Base-by-base conservation (phyloP, 1,140 invertebrate species). In the Anastrepha obliqua region DNA sequence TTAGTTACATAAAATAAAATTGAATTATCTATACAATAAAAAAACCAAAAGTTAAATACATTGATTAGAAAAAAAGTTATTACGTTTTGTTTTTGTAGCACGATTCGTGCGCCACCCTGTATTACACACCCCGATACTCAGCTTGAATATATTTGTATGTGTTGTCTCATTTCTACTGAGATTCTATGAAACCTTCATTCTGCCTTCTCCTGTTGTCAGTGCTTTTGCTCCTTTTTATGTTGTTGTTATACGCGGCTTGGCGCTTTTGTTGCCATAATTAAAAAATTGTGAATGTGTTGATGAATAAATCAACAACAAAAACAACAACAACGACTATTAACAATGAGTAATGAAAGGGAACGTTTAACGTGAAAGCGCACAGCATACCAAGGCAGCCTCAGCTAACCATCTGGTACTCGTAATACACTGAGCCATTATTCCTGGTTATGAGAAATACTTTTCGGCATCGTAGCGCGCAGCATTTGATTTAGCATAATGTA, bases 281-380 rank as follows among this genome's bases (percentile, higher is more conserved):
- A 81, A 81, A 29, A 81, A 74, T 47, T 17, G 1, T 47, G 44
- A 47, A 74, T 74, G 70, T 74, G 44, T 51, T 51, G 70, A 74
- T 74, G 70, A 74, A 74, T 74, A 74, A 74, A 47, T 74, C 17
- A 5, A 74, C 70, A 74, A 74, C 67, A 74, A 55, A 39, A 74
- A 74, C 67, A 74, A 74, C 44, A 44, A 39, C 44, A 81, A 55
- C 47, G 55, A 62, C 60, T 13, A n/a, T 62, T 13, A 55, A 55
- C 51, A 29, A 29, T 29, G 29, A 67, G 20, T 5, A 81, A 55
- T 81, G 74, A 81, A 81, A 81, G 74, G 74, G 47, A 81, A 11
- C 74, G 47, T 81, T 81, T 81, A 58, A 17, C 11, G 47, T 3
- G 51, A 20, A 51, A 20, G 47, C n/a, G 15, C 47, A 3, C 42